Evolutionary conservation across 2,113 vertebrate genomes (phyloP).

Genomic region (Clarias macrocephalus): DNA sequence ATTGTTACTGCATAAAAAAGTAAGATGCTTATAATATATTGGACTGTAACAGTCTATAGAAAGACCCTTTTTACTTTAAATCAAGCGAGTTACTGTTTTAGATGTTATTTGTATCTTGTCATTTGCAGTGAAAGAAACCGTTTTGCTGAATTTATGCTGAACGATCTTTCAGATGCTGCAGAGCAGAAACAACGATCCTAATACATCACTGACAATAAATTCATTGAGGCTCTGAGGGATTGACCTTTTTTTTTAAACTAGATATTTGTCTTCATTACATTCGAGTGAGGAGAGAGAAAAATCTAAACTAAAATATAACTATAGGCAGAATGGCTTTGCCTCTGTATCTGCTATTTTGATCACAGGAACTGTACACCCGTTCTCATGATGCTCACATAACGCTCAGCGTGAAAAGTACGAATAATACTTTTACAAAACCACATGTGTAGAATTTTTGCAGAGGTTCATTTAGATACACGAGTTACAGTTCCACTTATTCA

Average conservation of each 20-base stretch:
- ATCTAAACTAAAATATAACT: background rate
- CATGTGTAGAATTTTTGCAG: background rate
- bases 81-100: background rate
- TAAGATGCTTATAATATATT: background rate
- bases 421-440: background rate
- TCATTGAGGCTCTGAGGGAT: background rate
- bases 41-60: background rate
- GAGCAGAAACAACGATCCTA: background rate
- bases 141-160: background rate
- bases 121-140: background rate
- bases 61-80: background rate
- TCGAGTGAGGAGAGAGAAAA: background rate
- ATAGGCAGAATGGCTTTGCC: background rate
- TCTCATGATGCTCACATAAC: background rate
- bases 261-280: background rate
- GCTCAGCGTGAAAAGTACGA: background rate
- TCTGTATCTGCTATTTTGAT: background rate
- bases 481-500: background rate
- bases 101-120: background rate
- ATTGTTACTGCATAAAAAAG: background rate
- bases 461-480: background rate
- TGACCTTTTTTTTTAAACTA: background rate
- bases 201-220: background rate
- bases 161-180: background rate
- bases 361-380: background rate